Base-by-base conservation (phyloP, 1,140 invertebrate genomes). In the Trichoplusia ni region DNA sequence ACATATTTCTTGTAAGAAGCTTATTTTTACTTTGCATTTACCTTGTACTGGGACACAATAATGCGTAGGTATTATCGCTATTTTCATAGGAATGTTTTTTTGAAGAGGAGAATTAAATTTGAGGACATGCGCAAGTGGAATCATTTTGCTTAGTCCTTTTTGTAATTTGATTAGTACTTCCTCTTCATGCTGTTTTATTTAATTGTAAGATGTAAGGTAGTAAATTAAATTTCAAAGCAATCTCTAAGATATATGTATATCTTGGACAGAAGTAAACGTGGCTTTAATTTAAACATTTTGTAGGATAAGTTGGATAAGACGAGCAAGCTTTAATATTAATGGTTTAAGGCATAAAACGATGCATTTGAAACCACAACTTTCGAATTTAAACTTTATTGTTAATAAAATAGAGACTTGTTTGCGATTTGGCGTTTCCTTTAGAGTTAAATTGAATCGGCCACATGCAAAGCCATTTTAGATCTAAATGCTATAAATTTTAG, bases 371-470 rank as follows among this genome's bases (percentile, higher is more conserved):
- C n/a, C 35, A 11, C 51, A 51, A 42, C 29, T 51, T 51, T 51
- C 46, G 42, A 51, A 51, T 35, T 62, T 73, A 29, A 71, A 73
- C 81, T 76, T 69, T 79, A 73, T 63, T 4, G 9, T 5, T 37
- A n/a, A 71, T 25, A 56, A 58, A 75, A 76, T 77, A 79, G 58
- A 49, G 69, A 44, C 51, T 71, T 64, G 66, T 75, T 81, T 73
- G 56, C 54, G 51, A 67, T 77, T 70, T 76, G 69, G 51, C 64
- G 72, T 58, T 47, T 37, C 19, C 35, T 56, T 25, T 58, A 37
- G 37, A 42, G 53, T 56, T 44, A 63, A 75, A 74, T 64, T 73
- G 68, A 72, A 67, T 49, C 29, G 56, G 14, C 23, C 21, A 53
- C 35, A 40, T 49, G 35, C 38, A 69, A 66, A 67, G 59, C 42